These are phyloP conservation scores for Notolabrus celidotus DNA, from an alignment of 2,797 vertebrate genomes.

Conservation along the genomic window DNA sequence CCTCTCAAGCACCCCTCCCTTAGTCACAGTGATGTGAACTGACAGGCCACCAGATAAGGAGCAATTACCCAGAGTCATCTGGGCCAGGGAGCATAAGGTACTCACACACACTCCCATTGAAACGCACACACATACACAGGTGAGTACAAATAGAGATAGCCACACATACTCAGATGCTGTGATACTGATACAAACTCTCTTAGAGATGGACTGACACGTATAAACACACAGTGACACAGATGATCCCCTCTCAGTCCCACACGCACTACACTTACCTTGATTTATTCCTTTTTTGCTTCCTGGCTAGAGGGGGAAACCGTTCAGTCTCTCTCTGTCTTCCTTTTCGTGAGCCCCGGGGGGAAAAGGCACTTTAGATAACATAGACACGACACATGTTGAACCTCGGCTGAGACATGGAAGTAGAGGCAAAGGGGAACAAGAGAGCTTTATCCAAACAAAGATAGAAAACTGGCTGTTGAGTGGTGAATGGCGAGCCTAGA, in stretches of 20 bases:
- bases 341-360: slow-evolving; percentile 65
- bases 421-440: slow-evolving; percentile 41
- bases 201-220: slow-evolving; percentile 29
- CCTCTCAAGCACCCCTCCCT: slow-evolving; percentile 42
- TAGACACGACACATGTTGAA: slow-evolving; percentile 68
- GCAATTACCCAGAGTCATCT: slow-evolving; percentile 74
- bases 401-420: slow-evolving; percentile 29
- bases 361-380: slow-evolving; percentile 79
- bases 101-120: slow-evolving; percentile 7
- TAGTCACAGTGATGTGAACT: slow-evolving; percentile 72
- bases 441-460: slow-evolving; percentile 63
- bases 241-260: slow-evolving; percentile 38
- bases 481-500: slow-evolving; percentile 49
- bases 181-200: slow-evolving; percentile 16
- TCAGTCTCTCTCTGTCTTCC: slow-evolving; percentile 55
- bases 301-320: slow-evolving; percentile 49
- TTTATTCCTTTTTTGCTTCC: slow-evolving; percentile 56
- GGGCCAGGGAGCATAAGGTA: slow-evolving; percentile 60
- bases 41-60: slow-evolving; percentile 78
- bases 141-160: background rate
- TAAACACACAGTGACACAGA: slow-evolving; percentile 43
- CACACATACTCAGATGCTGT: background rate
- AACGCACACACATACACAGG: slow-evolving; percentile 10
- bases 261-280: slow-evolving; percentile 57
- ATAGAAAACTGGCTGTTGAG: slow-evolving; percentile 59